These are phyloP conservation scores for Sycophaga agraensis DNA, from an alignment of 1,140 invertebrate species.

Conservation along the genomic window DNA sequence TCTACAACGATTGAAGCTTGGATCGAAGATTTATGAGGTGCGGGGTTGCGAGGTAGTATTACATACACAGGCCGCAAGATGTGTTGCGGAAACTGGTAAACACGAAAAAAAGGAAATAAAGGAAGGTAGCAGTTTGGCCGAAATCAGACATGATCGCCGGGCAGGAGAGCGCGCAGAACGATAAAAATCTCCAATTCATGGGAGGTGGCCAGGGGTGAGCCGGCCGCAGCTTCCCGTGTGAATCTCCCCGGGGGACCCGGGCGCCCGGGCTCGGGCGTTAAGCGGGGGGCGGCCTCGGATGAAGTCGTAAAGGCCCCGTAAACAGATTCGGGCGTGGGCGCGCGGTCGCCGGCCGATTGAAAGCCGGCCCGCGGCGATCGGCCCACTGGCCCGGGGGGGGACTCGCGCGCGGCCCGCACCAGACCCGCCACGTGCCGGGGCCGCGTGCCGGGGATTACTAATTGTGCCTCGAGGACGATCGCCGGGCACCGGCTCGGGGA, in stretches of 20 bases:
- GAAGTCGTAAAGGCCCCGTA: not conserved
- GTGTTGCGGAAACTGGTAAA: too few species aligned
- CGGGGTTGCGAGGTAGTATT: too few species aligned
- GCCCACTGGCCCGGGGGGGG: conserved; percentile 4
- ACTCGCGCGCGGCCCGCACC: conserved; percentile 25
- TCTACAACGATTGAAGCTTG: too few species aligned
- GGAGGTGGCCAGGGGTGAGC: not conserved
- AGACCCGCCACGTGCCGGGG: conserved; percentile 45
- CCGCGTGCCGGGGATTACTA: conserved; percentile 55
- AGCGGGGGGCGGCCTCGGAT: not conserved
- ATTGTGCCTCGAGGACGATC: conserved; percentile 53
- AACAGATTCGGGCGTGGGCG: not conserved
- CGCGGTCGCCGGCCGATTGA: not conserved
- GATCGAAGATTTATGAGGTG: too few species aligned
- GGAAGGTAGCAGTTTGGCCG: not conserved
- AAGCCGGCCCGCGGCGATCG: too few species aligned
- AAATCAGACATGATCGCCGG: not conserved
- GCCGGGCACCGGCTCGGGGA: conserved; percentile 43
- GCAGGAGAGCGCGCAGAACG: not conserved
- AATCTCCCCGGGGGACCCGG: not conserved
- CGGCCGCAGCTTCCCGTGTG: not conserved
- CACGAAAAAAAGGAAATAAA: too few species aligned
- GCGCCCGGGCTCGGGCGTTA: not conserved
- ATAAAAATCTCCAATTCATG: not conserved
- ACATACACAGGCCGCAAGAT: too few species aligned